Conservation (phyloP, 2,797 vertebrate genomes). For the Mallotus villosus region DNA sequence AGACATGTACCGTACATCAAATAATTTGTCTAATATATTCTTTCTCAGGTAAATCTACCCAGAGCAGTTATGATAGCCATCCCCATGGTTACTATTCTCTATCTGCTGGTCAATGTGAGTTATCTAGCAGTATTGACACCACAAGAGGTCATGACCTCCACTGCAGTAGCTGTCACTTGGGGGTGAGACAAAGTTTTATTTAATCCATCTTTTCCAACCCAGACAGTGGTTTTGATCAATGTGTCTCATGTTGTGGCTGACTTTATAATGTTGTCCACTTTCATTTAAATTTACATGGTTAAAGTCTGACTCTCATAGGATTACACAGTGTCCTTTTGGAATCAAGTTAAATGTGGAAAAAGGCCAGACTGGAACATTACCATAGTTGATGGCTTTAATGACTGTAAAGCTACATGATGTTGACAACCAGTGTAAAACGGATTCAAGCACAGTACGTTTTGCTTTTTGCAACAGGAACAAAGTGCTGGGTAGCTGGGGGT, state of each 20-base stretch:
- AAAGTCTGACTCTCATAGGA: no score
- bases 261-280: no score
- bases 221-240: background rate
- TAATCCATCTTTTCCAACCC: background rate
- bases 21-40: background rate
- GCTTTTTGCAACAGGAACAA: constrained; percentile 74
- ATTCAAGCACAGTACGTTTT: background rate
- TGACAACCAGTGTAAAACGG: background rate
- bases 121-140: constrained; percentile 86
- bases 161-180: constrained; percentile 85
- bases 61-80: constrained; percentile 84
- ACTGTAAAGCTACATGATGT: background rate
- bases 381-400: background rate
- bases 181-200: constrained; percentile 72
- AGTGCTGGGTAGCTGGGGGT: constrained; percentile 85
- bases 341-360: background rate
- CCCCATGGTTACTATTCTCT: constrained; percentile 84
- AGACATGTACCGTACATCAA: no score
- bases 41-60: constrained; percentile 84
- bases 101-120: constrained; percentile 88
- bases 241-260: background rate
- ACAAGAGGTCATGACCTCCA: constrained; percentile 81
- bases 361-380: background rate
- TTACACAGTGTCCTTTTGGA: background rate
- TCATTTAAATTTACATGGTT: no score